Conservation (phyloP, 1,140 invertebrate species). For the Drosophila repleta region DNA sequence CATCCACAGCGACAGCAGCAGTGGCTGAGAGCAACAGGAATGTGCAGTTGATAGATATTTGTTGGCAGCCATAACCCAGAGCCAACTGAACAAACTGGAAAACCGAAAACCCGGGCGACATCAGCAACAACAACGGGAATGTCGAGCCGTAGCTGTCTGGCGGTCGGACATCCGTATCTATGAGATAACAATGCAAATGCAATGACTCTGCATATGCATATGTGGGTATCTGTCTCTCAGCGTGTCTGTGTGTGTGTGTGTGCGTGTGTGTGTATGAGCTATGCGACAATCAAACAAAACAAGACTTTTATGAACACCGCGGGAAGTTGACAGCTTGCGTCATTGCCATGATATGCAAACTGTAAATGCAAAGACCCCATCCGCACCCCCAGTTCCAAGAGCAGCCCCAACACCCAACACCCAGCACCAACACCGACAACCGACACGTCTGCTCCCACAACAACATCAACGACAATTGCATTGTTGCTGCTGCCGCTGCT, state of each 20-base stretch:
- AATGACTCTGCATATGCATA: slow-evolving; percentile 46
- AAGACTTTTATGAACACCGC: slow-evolving; percentile 81
- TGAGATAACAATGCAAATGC: slow-evolving; percentile 80
- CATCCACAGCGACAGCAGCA: slow-evolving; percentile 10
- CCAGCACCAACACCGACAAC: background rate
- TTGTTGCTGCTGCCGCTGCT: background rate
- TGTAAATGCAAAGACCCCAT: slow-evolving; percentile 32
- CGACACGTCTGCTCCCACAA: background rate
- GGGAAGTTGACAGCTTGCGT: slow-evolving; percentile 82
- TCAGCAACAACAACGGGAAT: slow-evolving; percentile 37
- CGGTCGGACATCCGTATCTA: slow-evolving; percentile 70
- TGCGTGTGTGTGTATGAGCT: slow-evolving; percentile 28
- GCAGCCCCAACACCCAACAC: background rate
- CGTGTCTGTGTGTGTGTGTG: slow-evolving; percentile 18
- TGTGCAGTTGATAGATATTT: slow-evolving; percentile 74
- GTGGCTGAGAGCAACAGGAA: slow-evolving; percentile 57
- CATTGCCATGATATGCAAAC: slow-evolving; percentile 74
- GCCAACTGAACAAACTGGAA: slow-evolving; percentile 26
- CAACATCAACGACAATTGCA: background rate
- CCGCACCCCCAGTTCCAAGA: background rate
- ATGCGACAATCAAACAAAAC: slow-evolving; percentile 74
- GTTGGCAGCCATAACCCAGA: slow-evolving; percentile 9
- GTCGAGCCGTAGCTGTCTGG: slow-evolving; percentile 45
- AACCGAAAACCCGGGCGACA: slow-evolving; percentile 23
- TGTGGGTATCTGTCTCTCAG: background rate